phyloP scores from a whole-genome alignment of 92 coral and sea anemone genomes.

The Heteractis magnifica region DNA sequence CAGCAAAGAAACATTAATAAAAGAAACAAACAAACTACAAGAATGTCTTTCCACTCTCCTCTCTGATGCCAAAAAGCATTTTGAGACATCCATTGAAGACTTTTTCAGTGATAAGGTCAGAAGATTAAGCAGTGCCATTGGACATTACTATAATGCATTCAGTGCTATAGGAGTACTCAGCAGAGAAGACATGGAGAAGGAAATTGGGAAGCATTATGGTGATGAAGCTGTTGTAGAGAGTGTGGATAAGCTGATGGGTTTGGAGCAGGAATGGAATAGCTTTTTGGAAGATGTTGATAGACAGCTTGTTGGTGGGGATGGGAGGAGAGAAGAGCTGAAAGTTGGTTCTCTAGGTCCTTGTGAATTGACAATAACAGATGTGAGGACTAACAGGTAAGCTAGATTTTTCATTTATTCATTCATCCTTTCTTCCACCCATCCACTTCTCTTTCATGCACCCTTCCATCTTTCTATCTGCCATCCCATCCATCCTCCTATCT shows the following conservation, averaged over 20 bases:
- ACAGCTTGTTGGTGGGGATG: conserved; percentile 30
- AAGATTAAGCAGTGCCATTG: conserved; percentile 59
- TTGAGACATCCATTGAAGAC: conserved; percentile 43
- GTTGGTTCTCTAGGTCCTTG: conserved; percentile 69
- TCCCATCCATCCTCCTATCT: neutral
- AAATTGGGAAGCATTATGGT: conserved; percentile 45
- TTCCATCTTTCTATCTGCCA: neutral
- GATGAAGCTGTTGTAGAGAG: conserved; percentile 51
- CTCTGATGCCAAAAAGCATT: conserved; percentile 60
- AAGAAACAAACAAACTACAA: conserved; percentile 25
- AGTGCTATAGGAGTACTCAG: conserved; percentile 53
- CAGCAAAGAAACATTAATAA: conserved; percentile 13
- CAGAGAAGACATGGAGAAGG: conserved; percentile 62
- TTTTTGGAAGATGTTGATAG: conserved; percentile 73
- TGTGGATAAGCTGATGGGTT: conserved; percentile 65
- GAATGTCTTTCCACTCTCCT: conserved; percentile 27
- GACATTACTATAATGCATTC: conserved; percentile 61
- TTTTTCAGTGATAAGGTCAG: conserved; percentile 73
- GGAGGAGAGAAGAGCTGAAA: conserved; percentile 2
- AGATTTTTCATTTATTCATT: neutral
- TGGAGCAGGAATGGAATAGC: conserved; percentile 71
- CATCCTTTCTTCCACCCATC: neutral
- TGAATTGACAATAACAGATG: conserved; percentile 60
- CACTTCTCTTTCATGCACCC: no score
- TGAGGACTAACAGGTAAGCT: conserved; percentile 61